These are phyloP conservation scores for Dryococelus australis DNA, from an alignment of 2,888 invertebrate genomes.

Conservation along the genomic window DNA sequence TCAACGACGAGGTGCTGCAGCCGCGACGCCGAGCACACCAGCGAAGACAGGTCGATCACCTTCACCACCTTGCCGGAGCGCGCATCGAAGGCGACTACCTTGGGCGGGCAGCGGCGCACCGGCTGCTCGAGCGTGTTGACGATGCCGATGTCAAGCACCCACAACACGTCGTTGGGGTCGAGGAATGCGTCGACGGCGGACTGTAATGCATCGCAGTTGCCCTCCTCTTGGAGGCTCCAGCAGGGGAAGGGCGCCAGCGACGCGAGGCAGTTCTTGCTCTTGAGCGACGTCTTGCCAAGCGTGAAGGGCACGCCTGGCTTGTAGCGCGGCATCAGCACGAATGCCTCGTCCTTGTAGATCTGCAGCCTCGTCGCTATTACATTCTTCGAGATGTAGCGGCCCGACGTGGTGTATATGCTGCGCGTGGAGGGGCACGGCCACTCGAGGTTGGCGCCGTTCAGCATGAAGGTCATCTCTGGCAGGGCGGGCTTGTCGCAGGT, in stretches of 20 bases:
- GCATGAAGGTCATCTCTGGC: slow-evolving; percentile 40
- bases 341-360: slow-evolving; percentile 64
- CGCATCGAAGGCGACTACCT: slow-evolving; percentile 69
- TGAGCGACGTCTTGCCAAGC: slow-evolving; percentile 64
- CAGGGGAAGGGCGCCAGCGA: slow-evolving; percentile 68
- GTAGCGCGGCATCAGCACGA: slow-evolving; percentile 67
- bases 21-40: slow-evolving; percentile 66
- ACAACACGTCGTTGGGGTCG: slow-evolving; percentile 71
- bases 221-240: slow-evolving; percentile 69
- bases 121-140: slow-evolving; percentile 72
- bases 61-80: slow-evolving; percentile 67
- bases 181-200: slow-evolving; percentile 72
- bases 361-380: slow-evolving; percentile 68
- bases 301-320: slow-evolving; percentile 63
- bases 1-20: slow-evolving; percentile 76
- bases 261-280: slow-evolving; percentile 61
- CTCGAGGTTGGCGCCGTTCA: slow-evolving; percentile 43
- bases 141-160: slow-evolving; percentile 76
- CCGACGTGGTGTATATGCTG: slow-evolving; percentile 65
- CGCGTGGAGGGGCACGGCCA: slow-evolving; percentile 58
- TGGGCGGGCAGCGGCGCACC: slow-evolving; percentile 70
- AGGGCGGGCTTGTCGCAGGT: slow-evolving; percentile 52
- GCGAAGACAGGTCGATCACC: slow-evolving; percentile 66
- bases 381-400: slow-evolving; percentile 66
- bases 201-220: slow-evolving; percentile 70